Conservation (phyloP, 2,888 invertebrate genomes). For the Aspidapion aeneum region DNA sequence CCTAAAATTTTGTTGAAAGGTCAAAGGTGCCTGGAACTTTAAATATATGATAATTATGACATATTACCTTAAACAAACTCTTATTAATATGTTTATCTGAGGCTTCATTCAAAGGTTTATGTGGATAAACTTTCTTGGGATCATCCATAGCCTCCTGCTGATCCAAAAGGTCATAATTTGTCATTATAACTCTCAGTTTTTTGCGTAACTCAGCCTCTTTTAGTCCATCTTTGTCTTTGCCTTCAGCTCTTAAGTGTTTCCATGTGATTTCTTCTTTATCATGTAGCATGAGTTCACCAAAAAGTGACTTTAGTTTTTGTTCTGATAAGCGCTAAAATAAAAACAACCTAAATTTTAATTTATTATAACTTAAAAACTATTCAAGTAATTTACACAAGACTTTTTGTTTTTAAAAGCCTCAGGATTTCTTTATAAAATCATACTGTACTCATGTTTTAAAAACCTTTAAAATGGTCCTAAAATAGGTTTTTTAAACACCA, state of each 20-base stretch:
- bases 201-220: conserved; percentile 77
- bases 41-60: background rate
- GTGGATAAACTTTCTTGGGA: conserved; percentile 55
- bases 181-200: conserved; percentile 79
- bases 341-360: no score
- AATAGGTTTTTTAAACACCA: no score
- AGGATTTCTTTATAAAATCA: no score
- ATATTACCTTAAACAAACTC: conserved; percentile 57
- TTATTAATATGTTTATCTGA: conserved; percentile 65
- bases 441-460: no score
- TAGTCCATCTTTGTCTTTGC: conserved; percentile 82
- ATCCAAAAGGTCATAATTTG: conserved; percentile 73
- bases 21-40: no score
- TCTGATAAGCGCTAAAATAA: conserved; percentile 70
- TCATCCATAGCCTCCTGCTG: conserved; percentile 71
- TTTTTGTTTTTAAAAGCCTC: no score
- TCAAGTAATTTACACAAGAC: no score
- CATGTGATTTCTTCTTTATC: conserved; percentile 87
- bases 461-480: no score
- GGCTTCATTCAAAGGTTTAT: conserved; percentile 49
- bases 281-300: conserved; percentile 85
- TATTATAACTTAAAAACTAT: no score
- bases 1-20: no score
- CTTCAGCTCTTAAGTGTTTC: conserved; percentile 78
- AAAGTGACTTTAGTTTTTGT: conserved; percentile 79